Evolutionary conservation across 2,797 vertebrate species (phyloP).

Genomic region (Acipenser ruthenus): DNA sequence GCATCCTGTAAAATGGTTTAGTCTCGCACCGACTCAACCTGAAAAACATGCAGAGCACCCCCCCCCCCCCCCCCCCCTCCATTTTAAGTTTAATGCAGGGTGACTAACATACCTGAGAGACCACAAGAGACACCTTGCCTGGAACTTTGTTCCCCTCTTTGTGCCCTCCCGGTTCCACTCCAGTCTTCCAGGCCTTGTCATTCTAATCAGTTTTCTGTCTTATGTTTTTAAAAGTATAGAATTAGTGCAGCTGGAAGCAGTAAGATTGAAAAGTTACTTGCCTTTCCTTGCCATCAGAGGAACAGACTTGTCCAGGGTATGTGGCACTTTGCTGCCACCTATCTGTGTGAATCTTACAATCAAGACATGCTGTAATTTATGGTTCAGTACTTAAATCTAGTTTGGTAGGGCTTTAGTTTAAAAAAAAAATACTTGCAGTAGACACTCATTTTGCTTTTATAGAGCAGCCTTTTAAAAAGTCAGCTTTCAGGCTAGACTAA

Average conservation of each 20-base stretch:
- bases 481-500: no score
- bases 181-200: conserved; percentile 31
- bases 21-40: conserved; percentile 45
- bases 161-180: conserved; percentile 44
- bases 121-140: neutral
- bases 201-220: conserved; percentile 47
- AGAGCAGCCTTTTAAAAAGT: no score
- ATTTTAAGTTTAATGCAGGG: neutral
- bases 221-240: conserved; percentile 39
- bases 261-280: conserved; percentile 37
- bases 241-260: conserved; percentile 35
- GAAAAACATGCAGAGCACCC: conserved; percentile 13
- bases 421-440: conserved; percentile 42
- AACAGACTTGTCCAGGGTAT: conserved; percentile 30
- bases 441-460: neutral
- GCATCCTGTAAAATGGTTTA: conserved; percentile 32
- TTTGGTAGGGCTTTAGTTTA: conserved; percentile 30
- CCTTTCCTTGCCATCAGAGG: conserved; percentile 20
- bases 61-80: no score
- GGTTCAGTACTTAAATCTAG: neutral
- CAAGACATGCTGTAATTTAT: neutral
- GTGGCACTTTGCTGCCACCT: conserved; percentile 94
- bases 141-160: conserved; percentile 14
- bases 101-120: neutral
- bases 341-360: conserved; percentile 44